Base-by-base conservation (phyloP, 2,888 invertebrate genomes). In the Campaea margaritaria region DNA sequence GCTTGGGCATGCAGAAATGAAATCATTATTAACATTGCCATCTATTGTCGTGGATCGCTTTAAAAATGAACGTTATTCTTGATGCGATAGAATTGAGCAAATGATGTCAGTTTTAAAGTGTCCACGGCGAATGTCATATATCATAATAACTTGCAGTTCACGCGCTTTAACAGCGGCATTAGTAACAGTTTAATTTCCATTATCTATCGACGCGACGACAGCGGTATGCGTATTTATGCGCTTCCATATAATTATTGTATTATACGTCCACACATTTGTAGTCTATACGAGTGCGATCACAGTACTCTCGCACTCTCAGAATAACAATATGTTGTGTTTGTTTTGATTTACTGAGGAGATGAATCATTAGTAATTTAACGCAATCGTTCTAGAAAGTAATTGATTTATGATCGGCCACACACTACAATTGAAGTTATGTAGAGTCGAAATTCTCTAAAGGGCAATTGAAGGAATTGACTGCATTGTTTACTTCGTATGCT, bases 1-100 rank as follows among this genome's bases (percentile, higher is more conserved):
- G 91, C 91, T 91, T 92, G 86, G 91, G 91, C 92, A 91, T 92
- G 92, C 92, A 92, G 92, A 90, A 91, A 92, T 91, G 91, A 83
- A 83, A 82, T 81, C 76, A 80, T 83, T 76, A 73, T 83, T 79
- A 75, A 79, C 73, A 73, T 80, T 77, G 75, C 75, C 75, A 78
- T 82, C 72, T 70, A 31, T 34, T 74, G 58, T 78, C 78, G 78
- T 85, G 84, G 81, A 73, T 74, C 70, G 74, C 81, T 85, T 83
- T 68, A 73, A 80, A 80, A 74, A 64, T 57, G 28, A 49, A 43
- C 10, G 13, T n/a, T 31, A 12, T 16, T 49, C 10, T n/a, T 28
- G 36, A 11, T 13, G 10, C 21, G 42, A 16, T 16, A 13, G 36
- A 27, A 2, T 14, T 34, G 42, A 41, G 27, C 36, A 16, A 34